Evolutionary conservation across 2,113 vertebrate genomes (phyloP), one percentile per base, ranked within the genome.

Genomic region (Gasterosteus nipponicus): DNA sequence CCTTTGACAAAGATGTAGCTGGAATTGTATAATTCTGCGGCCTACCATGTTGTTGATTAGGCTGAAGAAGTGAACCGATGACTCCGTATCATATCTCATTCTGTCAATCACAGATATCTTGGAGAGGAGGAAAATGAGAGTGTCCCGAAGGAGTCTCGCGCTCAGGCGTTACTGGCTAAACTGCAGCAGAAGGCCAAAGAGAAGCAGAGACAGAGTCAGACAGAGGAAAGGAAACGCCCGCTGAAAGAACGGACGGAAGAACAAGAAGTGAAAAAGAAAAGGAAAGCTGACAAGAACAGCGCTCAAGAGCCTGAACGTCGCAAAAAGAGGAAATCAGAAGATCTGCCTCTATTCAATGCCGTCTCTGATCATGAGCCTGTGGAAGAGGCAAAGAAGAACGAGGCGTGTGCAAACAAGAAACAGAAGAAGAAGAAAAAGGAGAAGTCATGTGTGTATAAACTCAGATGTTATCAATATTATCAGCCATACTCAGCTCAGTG

Each of bases 131-230:
- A 92, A 19, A 90, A 94, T 8, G 78, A 85, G 12, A 66, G 15
- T 11, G 53, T 75, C 73, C 80, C 81, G 0, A 83, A 73, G 26
- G 82, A 92, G 70, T 87, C 90, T 0, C 91, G 91, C 2, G 93
- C 96, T 4, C 94, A 93, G 81, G 83, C 56, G 0, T 89, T 98
- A 57, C 90, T 98, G 65, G 92, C 93, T 60, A 94, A 93, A 81
- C 94, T 99, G 53, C 94, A 94, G 69, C 80, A 93, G 80, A 96
- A 94, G 77, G 96, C 95, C 0, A 94, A 91, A 66, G 93, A 90
- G 33, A 95, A 95, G 70, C 94, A 96, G 89, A 93, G 73, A 51
- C 82, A 83, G 60, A 86, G 67, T 78, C 33, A 62, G 9, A 38
- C 71, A 38, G 60, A 64, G 15, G 61, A 51, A 19, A 65, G 10